Conservation (phyloP, 2,113 vertebrate species). For the Platanista minor region DNA sequence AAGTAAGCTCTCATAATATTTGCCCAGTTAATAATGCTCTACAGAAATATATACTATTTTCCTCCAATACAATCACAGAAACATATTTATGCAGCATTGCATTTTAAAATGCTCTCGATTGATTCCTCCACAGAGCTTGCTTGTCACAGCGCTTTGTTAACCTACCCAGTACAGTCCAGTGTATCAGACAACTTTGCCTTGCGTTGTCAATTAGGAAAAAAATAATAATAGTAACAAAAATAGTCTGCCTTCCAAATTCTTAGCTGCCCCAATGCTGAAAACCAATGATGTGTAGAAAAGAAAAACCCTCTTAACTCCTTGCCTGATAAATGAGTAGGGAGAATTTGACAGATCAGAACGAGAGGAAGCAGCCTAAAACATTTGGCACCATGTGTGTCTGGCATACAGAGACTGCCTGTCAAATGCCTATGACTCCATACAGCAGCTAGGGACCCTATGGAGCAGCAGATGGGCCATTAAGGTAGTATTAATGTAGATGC, state of each 20-base stretch:
- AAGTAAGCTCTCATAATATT: constrained; percentile 27
- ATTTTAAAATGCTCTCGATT: constrained; percentile 62
- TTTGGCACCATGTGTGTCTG: constrained; percentile 98
- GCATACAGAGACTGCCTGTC: constrained; percentile 99
- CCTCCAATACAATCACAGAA: not conserved
- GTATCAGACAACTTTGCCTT: constrained; percentile 62
- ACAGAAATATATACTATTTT: not conserved
- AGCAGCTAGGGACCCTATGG: constrained; percentile 99
- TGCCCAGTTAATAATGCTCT: constrained; percentile 22
- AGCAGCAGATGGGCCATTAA: constrained; percentile 99
- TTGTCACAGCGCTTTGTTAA: constrained; percentile 73
- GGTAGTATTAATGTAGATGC: constrained; percentile 99
- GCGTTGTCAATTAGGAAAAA: constrained; percentile 66
- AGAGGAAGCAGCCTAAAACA: constrained; percentile 96
- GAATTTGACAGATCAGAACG: constrained; percentile 98
- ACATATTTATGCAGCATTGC: constrained; percentile 54
- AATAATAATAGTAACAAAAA: constrained; percentile 67
- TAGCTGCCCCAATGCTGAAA: constrained; percentile 84
- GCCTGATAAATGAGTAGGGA: constrained; percentile 91
- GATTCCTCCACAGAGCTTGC: constrained; percentile 72
- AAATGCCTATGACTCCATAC: constrained; percentile 99
- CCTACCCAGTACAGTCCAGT: constrained; percentile 32
- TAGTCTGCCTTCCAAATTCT: constrained; percentile 73
- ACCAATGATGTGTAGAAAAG: constrained; percentile 85
- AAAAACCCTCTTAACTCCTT: constrained; percentile 88